Conservation (phyloP, 2,888 invertebrate species). For the Ellobium chinense region DNA sequence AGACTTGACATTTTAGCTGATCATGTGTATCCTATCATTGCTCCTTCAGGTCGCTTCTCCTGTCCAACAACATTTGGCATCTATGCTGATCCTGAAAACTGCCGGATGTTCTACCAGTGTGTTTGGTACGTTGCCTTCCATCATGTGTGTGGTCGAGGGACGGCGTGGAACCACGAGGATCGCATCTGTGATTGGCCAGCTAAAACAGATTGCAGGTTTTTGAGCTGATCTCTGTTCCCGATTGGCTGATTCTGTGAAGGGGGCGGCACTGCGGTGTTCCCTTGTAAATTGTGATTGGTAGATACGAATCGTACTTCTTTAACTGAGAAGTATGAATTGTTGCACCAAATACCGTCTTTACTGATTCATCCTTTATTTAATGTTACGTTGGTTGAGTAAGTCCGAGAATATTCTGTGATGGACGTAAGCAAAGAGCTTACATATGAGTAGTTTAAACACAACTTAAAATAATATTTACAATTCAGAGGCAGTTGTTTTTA, state of each 20-base stretch:
- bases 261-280: not conserved
- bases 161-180: constrained; percentile 55
- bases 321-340: no score
- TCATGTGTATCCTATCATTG: not conserved
- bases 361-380: no score
- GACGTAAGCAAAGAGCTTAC: no score
- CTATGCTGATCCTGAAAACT: constrained; percentile 52
- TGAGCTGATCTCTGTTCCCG: not conserved
- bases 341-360: no score
- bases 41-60: constrained; percentile 50
- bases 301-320: no score
- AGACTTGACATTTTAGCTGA: no score
- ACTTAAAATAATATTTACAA: no score
- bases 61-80: constrained; percentile 59
- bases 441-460: no score
- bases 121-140: constrained; percentile 59
- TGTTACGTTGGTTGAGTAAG: no score
- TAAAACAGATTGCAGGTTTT: constrained; percentile 13
- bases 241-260: not conserved
- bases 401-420: no score
- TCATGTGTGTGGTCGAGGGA: constrained; percentile 56
- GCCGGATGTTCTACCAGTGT: constrained; percentile 57
- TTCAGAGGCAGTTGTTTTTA: no score
- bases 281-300: no score
- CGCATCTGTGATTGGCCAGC: constrained; percentile 60